Base-by-base conservation (phyloP, 2,113 vertebrate genomes). In the Archocentrus centrarchus region DNA sequence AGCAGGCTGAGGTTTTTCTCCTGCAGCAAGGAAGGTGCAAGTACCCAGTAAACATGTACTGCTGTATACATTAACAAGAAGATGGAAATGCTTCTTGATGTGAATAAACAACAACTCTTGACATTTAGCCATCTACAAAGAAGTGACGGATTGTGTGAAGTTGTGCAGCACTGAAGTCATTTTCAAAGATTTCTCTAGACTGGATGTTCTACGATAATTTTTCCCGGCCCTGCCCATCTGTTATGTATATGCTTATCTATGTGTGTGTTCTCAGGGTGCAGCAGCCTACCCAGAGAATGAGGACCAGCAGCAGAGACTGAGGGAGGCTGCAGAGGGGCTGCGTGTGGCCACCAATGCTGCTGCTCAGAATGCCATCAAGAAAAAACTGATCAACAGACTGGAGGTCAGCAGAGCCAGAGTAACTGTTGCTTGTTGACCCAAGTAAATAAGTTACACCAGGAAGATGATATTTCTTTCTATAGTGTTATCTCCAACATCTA, bases 301-400 rank as follows among this genome's bases (percentile, higher is more conserved):
- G 90, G 98, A 98, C 90, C 98, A 99, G 79, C 98, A 99, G 89
- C 98, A 99, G 90, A 96, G 97, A 53, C 95, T 99, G 80, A 95
- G 98, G 75, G 98, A 99, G 93, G 98, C 98, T 7, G 98, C 98
- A 0, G 98, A 99, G 88, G 98, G 98, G 1, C 95, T 99, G 35
- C 94, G 98, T 0, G 98, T 99, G 60, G 98, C 98, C 62, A 99
- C 98, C 75, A 99, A 99, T 0, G 98, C 98, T 1, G 98, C 98
- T 0, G 98, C 98, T 32, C 98, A 99, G 89, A 99, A 99, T 2
- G 98, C 98, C 61, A 99, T 99, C 70, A 99, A 99, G 96, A 99
- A 99, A 93, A 99, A 99, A 84, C 97, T 99, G 3, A 97, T 99
- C 87, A 99, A 97, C 95, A 95, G 98, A 77, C 93, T 99, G 80